Percentiles rank a stretch among this genome's conserved stretches.
These are phyloP conservation scores for Ischnura elegans DNA, from an alignment of 2,888 invertebrate species.

Conservation along the genomic window DNA sequence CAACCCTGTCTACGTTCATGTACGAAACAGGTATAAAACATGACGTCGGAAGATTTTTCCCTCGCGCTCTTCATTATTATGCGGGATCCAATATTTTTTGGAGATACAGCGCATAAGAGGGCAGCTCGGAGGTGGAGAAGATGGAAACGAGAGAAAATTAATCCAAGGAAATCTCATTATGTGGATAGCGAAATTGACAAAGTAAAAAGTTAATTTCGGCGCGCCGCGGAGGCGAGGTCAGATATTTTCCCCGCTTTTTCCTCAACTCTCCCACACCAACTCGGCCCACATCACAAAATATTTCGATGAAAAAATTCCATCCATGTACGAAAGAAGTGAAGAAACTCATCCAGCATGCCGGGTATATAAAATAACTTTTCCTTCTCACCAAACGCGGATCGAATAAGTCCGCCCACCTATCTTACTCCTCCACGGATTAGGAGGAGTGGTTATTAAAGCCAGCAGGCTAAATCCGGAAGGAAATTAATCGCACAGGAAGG, in stretches of 20 bases:
- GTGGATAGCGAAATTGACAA: background rate
- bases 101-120: too few species aligned
- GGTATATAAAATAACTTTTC: background rate
- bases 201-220: slow-evolving; percentile 5
- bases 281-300: background rate
- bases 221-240: background rate
- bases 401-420: background rate
- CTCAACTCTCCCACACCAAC: background rate
- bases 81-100: too few species aligned
- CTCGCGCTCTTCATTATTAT: too few species aligned
- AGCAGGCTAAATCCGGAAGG: background rate
- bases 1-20: too few species aligned
- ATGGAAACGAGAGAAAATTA: background rate
- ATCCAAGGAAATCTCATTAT: background rate
- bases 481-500: background rate
- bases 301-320: slow-evolving; percentile 23
- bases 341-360: background rate
- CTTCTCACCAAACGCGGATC: background rate
- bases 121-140: background rate
- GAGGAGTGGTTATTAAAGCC: background rate
- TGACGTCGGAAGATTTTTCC: too few species aligned
- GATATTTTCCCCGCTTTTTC: background rate
- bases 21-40: too few species aligned
- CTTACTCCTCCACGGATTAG: background rate
- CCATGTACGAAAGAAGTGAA: background rate